Evolutionary conservation across 2,113 vertebrate genomes (phyloP), one percentile per base, ranked within the genome.

Genomic region (Colinus virginianus): DNA sequence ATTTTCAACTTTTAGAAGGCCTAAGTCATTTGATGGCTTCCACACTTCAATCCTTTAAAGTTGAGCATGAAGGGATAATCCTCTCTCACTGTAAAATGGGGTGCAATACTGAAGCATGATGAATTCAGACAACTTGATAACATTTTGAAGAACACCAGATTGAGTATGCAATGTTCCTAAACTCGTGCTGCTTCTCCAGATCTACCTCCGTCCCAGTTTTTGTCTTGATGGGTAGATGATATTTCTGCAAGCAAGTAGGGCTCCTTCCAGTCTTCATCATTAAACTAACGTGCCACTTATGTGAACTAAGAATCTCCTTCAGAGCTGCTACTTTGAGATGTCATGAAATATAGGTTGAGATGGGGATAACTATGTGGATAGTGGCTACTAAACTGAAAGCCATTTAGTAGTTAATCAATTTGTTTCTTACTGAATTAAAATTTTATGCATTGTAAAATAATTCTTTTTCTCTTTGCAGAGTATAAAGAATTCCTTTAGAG

Each of bases 401-500:
- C 26, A 18, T 15, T 67, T 72, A 63, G 18, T 68, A 26, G 38
- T 69, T 62, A 4, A 6, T 0, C 42, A 45, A 26, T 63, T 64
- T 82, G 9, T 79, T 84, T 69, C 58, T 59, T 62, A 64, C 22
- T 88, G 61, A 70, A 64, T 59, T 77, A 20, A 72, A 84, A 26
- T 4, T 6, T 80, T 78, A 87, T 43, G 8, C 9, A 13, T 89
- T 9, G 80, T 61, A 40, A 62, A 63, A 36, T 40, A 40, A 63
- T n/a, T 19, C 11, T 5, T 78, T 83, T 91, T 61, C 75, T 83
- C 13, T 94, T 82, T 68, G 13, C 94, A 99, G 99, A 87, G 97
- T 92, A 79, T 99, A 62, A 98, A 87, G 90, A 99, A 99, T 91
- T 98, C 98, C 2, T 96, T 99, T 91, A 90, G 89, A 28, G 97